Evolutionary conservation across 1,140 invertebrate species (phyloP).

Genomic region (Drosophila sechellia): DNA sequence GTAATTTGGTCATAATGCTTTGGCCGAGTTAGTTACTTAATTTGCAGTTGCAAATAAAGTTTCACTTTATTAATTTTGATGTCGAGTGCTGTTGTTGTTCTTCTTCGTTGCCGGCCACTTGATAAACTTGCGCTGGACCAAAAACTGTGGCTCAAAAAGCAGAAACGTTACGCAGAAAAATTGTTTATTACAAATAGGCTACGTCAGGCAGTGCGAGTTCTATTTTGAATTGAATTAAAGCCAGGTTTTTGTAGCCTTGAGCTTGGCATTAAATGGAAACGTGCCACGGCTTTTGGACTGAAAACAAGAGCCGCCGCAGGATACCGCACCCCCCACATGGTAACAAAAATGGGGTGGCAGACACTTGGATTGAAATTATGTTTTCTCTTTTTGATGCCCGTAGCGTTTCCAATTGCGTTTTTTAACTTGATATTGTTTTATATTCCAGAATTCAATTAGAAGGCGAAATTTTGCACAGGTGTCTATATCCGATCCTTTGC

Average conservation of each 20-base stretch:
- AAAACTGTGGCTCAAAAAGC: conserved; percentile 58
- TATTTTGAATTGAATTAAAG: conserved; percentile 47
- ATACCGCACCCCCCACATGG: conserved; percentile 4
- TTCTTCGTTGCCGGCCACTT: conserved; percentile 50
- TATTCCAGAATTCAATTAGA: conserved; percentile 71
- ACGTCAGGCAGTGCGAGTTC: conserved; percentile 23
- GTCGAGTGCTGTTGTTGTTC: conserved; percentile 50
- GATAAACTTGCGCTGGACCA: conserved; percentile 57
- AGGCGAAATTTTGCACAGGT: conserved; percentile 46
- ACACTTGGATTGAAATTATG: conserved; percentile 31
- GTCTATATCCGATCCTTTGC: conserved; percentile 27
- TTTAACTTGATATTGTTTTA: conserved; percentile 45
- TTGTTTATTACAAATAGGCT: conserved; percentile 29
- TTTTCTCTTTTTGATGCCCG: conserved; percentile 37
- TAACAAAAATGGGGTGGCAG: conserved; percentile 1
- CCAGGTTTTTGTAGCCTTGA: conserved; percentile 15
- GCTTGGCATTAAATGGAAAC: conserved; percentile 48
- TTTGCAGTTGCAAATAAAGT: conserved; percentile 83
- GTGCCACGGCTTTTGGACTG: conserved; percentile 32
- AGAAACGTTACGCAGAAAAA: conserved; percentile 55
- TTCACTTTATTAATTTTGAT: conserved; percentile 82
- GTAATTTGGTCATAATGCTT: conserved; percentile 81
- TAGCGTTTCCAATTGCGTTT: conserved; percentile 68
- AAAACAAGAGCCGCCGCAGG: conserved; percentile 26
- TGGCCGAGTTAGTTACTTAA: conserved; percentile 80